Evolutionary conservation across 2,888 invertebrate species (phyloP).

Genomic region (Perdita meconis): DNA sequence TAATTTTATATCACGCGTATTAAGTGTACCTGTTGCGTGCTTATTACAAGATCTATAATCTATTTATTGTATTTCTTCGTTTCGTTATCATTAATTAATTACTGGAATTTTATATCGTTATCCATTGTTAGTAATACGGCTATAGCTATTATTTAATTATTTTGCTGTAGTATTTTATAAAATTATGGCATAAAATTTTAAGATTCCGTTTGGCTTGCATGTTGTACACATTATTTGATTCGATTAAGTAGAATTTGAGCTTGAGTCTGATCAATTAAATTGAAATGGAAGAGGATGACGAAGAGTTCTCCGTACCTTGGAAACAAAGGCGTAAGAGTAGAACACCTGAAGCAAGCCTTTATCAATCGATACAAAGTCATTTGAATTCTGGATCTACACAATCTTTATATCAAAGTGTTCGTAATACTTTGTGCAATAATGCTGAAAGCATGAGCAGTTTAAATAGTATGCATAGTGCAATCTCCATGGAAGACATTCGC

Average conservation of each 20-base stretch:
- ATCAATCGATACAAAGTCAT: constrained; percentile 69
- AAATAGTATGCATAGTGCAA: constrained; percentile 52
- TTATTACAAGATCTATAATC: constrained; percentile 3
- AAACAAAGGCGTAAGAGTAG: constrained; percentile 50
- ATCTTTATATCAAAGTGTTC: constrained; percentile 75
- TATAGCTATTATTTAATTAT: background rate
- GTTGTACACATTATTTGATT: constrained; percentile 44
- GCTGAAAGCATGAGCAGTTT: constrained; percentile 66
- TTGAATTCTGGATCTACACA: constrained; percentile 70
- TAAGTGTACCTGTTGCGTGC: background rate
- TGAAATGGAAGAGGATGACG: constrained; percentile 77
- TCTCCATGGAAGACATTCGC: constrained; percentile 55
- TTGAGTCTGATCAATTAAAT: constrained; percentile 48
- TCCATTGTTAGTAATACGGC: background rate
- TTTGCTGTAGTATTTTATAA: constrained; percentile 1
- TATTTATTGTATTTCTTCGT: too few species aligned
- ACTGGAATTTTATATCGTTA: too few species aligned
- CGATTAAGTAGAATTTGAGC: constrained; percentile 47
- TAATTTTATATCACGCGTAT: background rate
- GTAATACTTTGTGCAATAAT: constrained; percentile 71
- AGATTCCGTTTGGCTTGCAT: constrained; percentile 47
- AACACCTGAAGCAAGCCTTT: constrained; percentile 67
- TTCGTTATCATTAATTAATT: too few species aligned
- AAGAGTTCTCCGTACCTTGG: constrained; percentile 56
- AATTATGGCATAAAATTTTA: background rate